Evolutionary conservation across 2,797 vertebrate genomes (phyloP), one percentile per base, ranked within the genome.

Genomic region (Sorex maritimensis): DNA sequence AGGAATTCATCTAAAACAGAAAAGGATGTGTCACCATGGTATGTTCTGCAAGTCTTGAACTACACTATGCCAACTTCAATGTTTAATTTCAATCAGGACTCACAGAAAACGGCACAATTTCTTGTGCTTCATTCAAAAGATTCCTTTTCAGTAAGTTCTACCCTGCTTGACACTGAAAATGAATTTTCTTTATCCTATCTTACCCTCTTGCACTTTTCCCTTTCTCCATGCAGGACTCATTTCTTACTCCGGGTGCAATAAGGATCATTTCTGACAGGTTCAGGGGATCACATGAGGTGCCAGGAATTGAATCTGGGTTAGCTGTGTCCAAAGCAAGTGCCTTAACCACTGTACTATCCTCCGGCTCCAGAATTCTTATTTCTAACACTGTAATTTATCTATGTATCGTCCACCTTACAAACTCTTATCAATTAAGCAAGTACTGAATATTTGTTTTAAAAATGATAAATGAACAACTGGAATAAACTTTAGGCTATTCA

Each of bases 401-500:
- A 24, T 78, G 75, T 58, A 72, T 49, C 74, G 10, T 58, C 34
- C 74, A 13, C 38, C 38, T 49, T 30, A 55, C 11, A 30, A 23
- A 23, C 63, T 88, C 82, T 6, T 80, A 13, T 28, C 19, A 85
- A 61, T 91, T 80, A 71, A 88, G 13, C 61, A 90, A 84, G 38
- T 19, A 92, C 6, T 58, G n/a, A 94, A 71, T 65, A 78, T 38
- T 28, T 84, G 28, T 23, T 89, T 34, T 49, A 78, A 61, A 21
- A 81, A 87, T 72, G 38, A 71, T 19, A 61, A 61, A 6, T 21
- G 12, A 85, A 75, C 38, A 81, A 1, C 11, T 81, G 38, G 24
- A 84, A 87, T 83, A 85, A 92, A 94, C 26, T 9, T 12, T 88
- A 13, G 28, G 3, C 52, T 84, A 26, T 86, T 93, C 67, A 91